These are phyloP conservation scores for Buceros bicornis DNA, from an alignment of 2,797 vertebrate genomes.

Conservation along the genomic window DNA sequence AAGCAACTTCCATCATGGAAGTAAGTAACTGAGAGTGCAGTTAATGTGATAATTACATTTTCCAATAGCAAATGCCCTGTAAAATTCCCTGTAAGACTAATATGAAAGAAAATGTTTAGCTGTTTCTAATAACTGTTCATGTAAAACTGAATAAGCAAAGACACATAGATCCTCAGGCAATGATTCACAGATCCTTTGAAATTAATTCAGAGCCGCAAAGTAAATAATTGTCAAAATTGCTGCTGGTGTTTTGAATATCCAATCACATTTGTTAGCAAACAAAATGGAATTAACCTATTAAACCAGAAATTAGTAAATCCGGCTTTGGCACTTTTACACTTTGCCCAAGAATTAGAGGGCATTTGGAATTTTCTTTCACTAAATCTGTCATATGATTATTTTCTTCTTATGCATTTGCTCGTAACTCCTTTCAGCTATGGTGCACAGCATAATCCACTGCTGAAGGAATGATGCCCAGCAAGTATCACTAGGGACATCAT, in stretches of 20 bases:
- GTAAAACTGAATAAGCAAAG: not conserved
- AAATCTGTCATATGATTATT: not conserved
- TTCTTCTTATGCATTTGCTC: not conserved
- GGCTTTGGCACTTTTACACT: not conserved
- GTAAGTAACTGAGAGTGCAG: not conserved
- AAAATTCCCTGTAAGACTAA: not conserved
- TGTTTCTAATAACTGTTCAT: not conserved
- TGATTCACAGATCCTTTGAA: not conserved
- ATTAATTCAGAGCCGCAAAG: not conserved
- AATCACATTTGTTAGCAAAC: not conserved
- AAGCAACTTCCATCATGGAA: not conserved
- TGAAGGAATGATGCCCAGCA: not conserved
- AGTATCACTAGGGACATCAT: not conserved
- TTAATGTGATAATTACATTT: not conserved
- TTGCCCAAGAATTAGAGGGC: not conserved
- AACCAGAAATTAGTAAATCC: not conserved
- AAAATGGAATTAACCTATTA: not conserved
- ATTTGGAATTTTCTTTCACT: not conserved
- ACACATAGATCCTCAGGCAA: not conserved
- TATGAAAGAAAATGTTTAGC: not conserved
- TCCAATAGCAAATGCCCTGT: not conserved
- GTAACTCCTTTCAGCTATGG: not conserved
- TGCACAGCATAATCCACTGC: not conserved
- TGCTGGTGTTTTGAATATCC: not conserved
- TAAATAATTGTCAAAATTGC: not conserved